Conservation (phyloP, 1,140 invertebrate genomes). For the Harpegnathos saltator region DNA sequence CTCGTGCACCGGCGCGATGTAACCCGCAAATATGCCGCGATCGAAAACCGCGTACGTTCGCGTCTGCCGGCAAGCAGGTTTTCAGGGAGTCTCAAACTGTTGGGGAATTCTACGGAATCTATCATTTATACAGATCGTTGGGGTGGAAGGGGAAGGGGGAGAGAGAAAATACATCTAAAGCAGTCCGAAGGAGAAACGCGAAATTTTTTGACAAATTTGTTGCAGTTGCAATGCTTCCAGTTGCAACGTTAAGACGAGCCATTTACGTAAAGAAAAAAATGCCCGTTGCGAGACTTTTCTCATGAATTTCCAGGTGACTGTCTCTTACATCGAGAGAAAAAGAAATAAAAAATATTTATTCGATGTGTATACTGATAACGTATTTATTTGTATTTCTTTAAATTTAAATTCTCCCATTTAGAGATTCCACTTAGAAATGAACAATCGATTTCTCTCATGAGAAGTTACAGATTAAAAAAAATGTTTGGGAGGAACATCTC, state of each 20-base stretch:
- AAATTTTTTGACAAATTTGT: slow-evolving; percentile 11
- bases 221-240: neutral
- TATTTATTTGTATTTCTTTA: too few relatives aligned
- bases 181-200: neutral
- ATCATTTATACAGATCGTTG: neutral
- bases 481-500: too few relatives aligned
- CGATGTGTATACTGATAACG: neutral
- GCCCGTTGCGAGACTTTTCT: neutral
- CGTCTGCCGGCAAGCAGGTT: neutral
- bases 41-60: neutral
- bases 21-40: neutral
- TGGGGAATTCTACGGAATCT: neutral
- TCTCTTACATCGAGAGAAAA: too few relatives aligned
- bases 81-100: neutral
- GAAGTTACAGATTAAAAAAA: too few relatives aligned
- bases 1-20: neutral
- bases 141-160: too few relatives aligned
- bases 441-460: too few relatives aligned
- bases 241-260: neutral
- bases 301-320: neutral
- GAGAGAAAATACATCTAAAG: neutral
- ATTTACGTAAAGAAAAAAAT: neutral
- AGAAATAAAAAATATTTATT: neutral
- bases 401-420: too few relatives aligned
- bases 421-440: too few relatives aligned